phyloP scores from a whole-genome alignment of 30 jellyfish, hydroid and myxozoan species.

The Pelagia noctiluca region DNA sequence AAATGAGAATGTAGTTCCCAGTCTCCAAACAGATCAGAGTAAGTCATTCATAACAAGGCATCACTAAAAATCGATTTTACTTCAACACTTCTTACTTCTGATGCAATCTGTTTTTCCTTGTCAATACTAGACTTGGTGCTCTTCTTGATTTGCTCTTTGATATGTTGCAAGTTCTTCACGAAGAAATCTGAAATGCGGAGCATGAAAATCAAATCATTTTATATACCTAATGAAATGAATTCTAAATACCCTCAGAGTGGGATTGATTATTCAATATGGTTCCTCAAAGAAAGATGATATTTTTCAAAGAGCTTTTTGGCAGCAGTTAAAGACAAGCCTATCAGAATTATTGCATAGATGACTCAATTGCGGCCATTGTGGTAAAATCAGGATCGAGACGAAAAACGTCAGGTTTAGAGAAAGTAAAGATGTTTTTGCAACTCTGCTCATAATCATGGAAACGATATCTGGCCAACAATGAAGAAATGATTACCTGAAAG shows the following conservation, averaged over 20 bases:
- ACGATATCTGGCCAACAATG: too few relatives aligned
- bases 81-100: slow-evolving; percentile 65
- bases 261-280: too few relatives aligned
- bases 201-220: neutral
- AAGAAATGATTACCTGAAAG: too few relatives aligned
- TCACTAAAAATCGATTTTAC: neutral
- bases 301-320: too few relatives aligned
- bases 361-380: too few relatives aligned
- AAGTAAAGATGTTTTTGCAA: too few relatives aligned
- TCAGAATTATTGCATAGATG: too few relatives aligned
- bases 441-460: too few relatives aligned
- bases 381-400: neutral
- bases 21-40: neutral
- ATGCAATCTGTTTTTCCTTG: slow-evolving; percentile 74
- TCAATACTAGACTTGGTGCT: slow-evolving; percentile 63
- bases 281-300: too few relatives aligned
- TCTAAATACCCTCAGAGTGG: too few relatives aligned
- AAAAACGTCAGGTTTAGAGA: neutral
- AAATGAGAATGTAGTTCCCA: too few relatives aligned
- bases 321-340: too few relatives aligned
- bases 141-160: slow-evolving; percentile 59
- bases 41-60: neutral
- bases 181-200: slow-evolving; percentile 51
- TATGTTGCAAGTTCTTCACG: slow-evolving; percentile 55
- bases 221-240: neutral